A percentile compares a stretch with the other conserved stretches of the same genome.
Conservation (phyloP, 2,888 invertebrate genomes). For the Phalangium opilio region DNA sequence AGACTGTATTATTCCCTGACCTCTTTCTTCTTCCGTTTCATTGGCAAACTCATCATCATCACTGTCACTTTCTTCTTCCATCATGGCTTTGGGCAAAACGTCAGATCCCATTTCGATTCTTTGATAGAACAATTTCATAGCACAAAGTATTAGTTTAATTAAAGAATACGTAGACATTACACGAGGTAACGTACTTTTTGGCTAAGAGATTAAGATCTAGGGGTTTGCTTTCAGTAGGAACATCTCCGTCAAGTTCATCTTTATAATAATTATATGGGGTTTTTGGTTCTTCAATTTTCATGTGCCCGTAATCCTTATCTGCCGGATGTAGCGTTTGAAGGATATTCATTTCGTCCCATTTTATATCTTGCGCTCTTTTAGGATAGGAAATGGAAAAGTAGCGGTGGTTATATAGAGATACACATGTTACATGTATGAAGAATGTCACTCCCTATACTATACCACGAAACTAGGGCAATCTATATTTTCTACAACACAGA, state of each 20-base stretch:
- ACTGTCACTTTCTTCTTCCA: conserved; percentile 39
- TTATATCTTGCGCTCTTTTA: conserved; percentile 39
- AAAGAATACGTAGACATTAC: no score
- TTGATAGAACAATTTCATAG: background rate
- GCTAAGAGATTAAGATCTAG: conserved; percentile 52
- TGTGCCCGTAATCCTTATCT: conserved; percentile 97
- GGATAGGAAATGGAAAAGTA: no score
- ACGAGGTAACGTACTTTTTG: conserved; percentile 43
- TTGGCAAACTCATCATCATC: conserved; percentile 38
- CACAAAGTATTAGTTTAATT: no score
- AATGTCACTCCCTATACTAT: no score
- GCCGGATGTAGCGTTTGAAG: conserved; percentile 92
- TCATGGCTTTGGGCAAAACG: conserved; percentile 5
- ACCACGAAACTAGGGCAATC: no score
- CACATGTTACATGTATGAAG: no score
- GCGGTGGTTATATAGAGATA: no score
- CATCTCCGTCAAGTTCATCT: conserved; percentile 32
- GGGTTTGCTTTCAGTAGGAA: conserved; percentile 34
- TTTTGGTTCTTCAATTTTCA: conserved; percentile 97
- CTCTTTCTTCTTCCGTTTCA: conserved; percentile 38
- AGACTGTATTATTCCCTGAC: no score
- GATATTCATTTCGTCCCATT: conserved; percentile 98
- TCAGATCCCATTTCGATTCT: conserved; percentile 12
- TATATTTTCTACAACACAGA: no score
- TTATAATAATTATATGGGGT: conserved; percentile 53